Conservation (phyloP, 2,888 invertebrate genomes). For the Meganola albula region DNA sequence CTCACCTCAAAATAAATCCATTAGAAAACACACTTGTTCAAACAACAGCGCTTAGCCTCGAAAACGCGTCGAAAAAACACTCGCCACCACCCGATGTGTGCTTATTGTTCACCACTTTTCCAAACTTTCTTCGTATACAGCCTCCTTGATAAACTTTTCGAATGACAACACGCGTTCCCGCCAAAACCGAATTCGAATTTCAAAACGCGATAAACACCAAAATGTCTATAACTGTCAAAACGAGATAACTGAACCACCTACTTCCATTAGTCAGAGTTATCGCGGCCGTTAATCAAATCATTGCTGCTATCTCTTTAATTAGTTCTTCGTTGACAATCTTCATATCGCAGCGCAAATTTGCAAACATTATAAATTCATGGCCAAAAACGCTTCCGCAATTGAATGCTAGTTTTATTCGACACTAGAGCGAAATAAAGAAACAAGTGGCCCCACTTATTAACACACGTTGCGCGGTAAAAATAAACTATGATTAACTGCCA, state of each 20-base stretch:
- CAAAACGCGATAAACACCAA: conserved; percentile 30
- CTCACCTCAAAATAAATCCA: conserved; percentile 79
- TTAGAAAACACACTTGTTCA: conserved; percentile 79
- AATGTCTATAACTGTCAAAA: conserved; percentile 31
- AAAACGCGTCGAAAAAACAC: conserved; percentile 77
- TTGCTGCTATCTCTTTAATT: conserved; percentile 42
- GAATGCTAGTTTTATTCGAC: conserved; percentile 55
- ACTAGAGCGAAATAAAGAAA: conserved; percentile 60
- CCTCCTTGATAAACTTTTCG: conserved; percentile 50
- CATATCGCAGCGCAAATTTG: conserved; percentile 38
- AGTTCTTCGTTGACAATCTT: conserved; percentile 42
- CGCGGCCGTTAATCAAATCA: conserved; percentile 34
- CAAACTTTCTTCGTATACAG: conserved; percentile 67
- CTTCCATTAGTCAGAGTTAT: conserved; percentile 24
- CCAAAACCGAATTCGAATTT: conserved; percentile 45
- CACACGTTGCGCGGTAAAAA: conserved; percentile 75
- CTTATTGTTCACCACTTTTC: conserved; percentile 58
- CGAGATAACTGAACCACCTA: conserved; percentile 21
- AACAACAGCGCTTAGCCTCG: conserved; percentile 78
- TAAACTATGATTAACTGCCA: conserved; percentile 76
- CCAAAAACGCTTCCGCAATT: conserved; percentile 59
- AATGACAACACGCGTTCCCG: conserved; percentile 48
- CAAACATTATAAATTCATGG: conserved; percentile 44
- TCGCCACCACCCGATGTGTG: conserved; percentile 65
- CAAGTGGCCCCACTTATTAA: conserved; percentile 71